A percentile compares a stretch with the other conserved stretches of the same genome.
Conservation (phyloP, 2,888 invertebrate genomes). For the Horisme vitalbata region DNA sequence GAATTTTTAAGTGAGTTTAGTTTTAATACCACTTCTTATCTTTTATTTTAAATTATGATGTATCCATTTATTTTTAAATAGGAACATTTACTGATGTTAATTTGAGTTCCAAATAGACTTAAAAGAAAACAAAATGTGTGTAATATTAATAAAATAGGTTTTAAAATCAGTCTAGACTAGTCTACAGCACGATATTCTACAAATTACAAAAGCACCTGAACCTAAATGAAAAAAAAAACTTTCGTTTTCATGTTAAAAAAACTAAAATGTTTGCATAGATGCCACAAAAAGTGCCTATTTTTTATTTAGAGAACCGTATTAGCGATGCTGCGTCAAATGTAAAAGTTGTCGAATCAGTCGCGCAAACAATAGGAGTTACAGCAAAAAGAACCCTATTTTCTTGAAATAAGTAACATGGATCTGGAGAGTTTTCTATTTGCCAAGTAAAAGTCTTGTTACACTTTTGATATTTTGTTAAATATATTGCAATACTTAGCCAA, state of each 20-base stretch:
- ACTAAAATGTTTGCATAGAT: slow-evolving; percentile 30
- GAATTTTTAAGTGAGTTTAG: background rate
- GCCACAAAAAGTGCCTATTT: slow-evolving; percentile 38
- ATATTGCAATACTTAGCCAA: background rate
- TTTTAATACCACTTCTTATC: no score
- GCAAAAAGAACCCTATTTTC: slow-evolving; percentile 37
- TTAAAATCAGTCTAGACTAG: no score
- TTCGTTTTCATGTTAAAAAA: slow-evolving; percentile 6
- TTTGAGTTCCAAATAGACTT: no score
- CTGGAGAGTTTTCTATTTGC: slow-evolving; percentile 56
- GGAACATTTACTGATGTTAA: no score
- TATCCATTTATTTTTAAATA: no score
- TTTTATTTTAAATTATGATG: no score
- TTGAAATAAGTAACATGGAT: slow-evolving; percentile 30
- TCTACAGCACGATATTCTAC: no score
- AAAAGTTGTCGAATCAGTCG: slow-evolving; percentile 53
- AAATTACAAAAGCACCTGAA: no score
- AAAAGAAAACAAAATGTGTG: no score
- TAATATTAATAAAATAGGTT: no score
- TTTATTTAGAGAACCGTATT: slow-evolving; percentile 54
- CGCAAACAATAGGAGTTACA: slow-evolving; percentile 12
- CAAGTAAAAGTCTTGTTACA: slow-evolving; percentile 65
- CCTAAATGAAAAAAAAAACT: slow-evolving; percentile 10
- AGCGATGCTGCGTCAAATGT: slow-evolving; percentile 54
- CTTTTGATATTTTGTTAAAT: slow-evolving; percentile 29